Base-by-base conservation (phyloP, 1,140 invertebrate genomes). In the Orius insidiosus region DNA sequence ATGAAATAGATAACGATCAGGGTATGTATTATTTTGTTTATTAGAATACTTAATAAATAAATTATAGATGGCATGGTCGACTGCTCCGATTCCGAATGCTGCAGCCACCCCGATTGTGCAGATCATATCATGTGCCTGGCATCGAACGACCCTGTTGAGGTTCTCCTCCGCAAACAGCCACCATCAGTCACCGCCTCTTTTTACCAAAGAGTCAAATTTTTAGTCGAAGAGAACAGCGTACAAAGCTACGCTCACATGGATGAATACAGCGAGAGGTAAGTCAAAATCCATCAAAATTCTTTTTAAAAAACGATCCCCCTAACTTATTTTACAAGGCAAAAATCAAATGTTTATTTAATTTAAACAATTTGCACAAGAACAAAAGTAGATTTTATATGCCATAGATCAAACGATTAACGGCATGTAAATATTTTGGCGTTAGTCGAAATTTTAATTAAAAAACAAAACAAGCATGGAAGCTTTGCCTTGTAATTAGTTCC, bases 231-330 rank as follows among this genome's bases (percentile, higher is more conserved):
- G 62, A 90, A 95, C 62, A 93, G 88, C 48, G 92, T 98, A 18
- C 95, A 98, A 65, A 93, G 85, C 58, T 98, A 97, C 67, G 90
- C 92, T 15, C 87, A 93, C 59, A 82, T 85, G 69, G 86, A 92
- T 65, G 86, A 94, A 66, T 98, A 95, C 69, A 92, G 86, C 55
- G 90, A 97, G 73, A 95, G 87, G 94, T 97, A 79, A 78, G 81
- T 74, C 54, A 38, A 7, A 13, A 31, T 47, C 40, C 39, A 49
- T 52, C 45, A 19, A 11, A 11, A 32, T 51, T 48, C 14, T 9
- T 10, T 13, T 14, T 41, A 16, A 11, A 5, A 36, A 36, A 36
- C 9, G 9, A 15, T 3, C 14, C n/a, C n/a, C 35, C 35, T 36
- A 36, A 36, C 35, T 4, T 3, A 13, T 24, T 47, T 39, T 32